Conservation (phyloP, 92 coral and sea anemone genomes). For the Parazoanthus darwini region DNA sequence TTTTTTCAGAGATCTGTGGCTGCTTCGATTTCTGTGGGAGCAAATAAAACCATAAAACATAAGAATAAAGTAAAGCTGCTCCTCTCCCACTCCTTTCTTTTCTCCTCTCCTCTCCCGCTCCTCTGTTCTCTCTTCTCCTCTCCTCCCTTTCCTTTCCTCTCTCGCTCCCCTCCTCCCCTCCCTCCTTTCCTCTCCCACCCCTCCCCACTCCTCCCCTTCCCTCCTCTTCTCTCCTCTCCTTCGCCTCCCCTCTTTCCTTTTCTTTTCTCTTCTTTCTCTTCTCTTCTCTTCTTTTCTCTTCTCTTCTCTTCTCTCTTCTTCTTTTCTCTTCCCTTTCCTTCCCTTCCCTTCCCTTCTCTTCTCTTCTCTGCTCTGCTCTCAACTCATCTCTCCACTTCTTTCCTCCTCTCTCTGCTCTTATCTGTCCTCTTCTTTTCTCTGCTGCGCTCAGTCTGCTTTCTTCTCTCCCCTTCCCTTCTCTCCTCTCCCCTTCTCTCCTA, state of each 20-base stretch:
- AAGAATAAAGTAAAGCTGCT: not conserved
- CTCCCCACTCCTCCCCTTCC: no score
- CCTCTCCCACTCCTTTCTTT: no score
- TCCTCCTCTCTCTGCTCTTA: not conserved
- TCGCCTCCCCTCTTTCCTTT: constrained; percentile 35
- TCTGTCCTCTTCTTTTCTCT: no score
- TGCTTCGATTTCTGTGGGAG: constrained; percentile 22
- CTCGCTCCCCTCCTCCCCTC: constrained; percentile 27
- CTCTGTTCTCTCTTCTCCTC: not conserved
- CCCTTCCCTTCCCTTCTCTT: no score
- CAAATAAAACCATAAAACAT: not conserved
- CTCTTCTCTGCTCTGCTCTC: no score
- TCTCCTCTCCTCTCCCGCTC: no score
- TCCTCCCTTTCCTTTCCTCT: constrained; percentile 34
- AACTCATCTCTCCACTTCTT: not conserved
- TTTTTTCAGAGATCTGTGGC: not conserved
- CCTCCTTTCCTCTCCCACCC: not conserved
- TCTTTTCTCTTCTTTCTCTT: not conserved
- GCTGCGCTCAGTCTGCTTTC: no score
- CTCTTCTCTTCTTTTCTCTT: no score
- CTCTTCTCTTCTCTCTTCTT: no score
- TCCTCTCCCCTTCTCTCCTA: not conserved
- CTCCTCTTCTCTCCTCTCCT: not conserved
- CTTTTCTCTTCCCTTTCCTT: no score
- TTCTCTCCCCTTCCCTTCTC: not conserved